A percentile compares a stretch with the other conserved stretches of the same genome.
Evolutionary conservation across 2,888 invertebrate genomes (phyloP).

Genomic region (Zygogramma bicolorata): DNA sequence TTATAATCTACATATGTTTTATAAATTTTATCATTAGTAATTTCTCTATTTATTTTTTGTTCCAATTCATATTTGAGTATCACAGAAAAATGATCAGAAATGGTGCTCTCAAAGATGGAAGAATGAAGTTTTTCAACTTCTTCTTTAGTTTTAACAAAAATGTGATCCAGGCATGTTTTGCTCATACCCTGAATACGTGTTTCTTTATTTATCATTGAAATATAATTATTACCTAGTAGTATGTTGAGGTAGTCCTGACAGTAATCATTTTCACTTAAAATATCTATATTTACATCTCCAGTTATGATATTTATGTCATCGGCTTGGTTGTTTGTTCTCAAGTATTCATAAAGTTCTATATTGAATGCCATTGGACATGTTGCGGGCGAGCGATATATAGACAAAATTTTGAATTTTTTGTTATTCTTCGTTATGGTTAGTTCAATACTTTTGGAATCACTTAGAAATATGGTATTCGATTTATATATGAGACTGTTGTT

Average conservation of each 20-base stretch:
- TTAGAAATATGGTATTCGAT: too few species aligned
- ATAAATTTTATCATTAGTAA: background rate
- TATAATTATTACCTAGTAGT: background rate
- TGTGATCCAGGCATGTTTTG: background rate
- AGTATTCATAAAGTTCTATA: background rate
- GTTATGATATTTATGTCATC: background rate
- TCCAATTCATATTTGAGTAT: background rate
- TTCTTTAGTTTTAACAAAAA: background rate
- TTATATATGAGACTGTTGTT: too few species aligned
- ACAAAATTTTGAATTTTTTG: too few species aligned
- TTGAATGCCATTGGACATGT: background rate
- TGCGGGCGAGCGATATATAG: too few species aligned
- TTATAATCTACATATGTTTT: background rate
- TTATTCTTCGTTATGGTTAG: too few species aligned
- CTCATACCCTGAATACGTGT: background rate
- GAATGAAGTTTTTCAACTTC: background rate
- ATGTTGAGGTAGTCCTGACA: too few species aligned
- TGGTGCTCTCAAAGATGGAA: too few species aligned
- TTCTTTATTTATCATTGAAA: background rate
- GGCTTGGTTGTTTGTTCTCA: background rate
- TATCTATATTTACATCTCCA: too few species aligned
- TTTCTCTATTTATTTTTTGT: too few species aligned
- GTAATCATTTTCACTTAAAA: too few species aligned
- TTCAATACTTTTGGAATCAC: too few species aligned
- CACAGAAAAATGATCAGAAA: too few species aligned